Evolutionary conservation across 2,888 invertebrate genomes (phyloP), one percentile per base, ranked within the genome.

Genomic region (Tetranychus truncatus): DNA sequence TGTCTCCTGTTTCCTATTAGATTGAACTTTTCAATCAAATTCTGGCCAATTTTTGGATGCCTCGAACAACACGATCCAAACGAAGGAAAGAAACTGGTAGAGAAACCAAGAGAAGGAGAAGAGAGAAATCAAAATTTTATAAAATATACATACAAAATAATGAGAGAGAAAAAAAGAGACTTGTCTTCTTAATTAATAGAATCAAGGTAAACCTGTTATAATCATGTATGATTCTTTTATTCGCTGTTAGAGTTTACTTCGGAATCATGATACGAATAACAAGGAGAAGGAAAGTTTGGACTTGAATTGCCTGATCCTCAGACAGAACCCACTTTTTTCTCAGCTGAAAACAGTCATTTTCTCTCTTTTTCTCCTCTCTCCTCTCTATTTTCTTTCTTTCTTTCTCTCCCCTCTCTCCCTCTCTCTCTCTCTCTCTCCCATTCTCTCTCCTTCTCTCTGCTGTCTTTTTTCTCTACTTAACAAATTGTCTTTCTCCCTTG

Each of bases 401-500:
- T 7, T 7, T 20, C 20, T 20, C 20, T 20, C 20, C 66, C 20
- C 66, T 66, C 9, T 66, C 66, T 66, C 66, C 7, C 66, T 66
- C 2, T 66, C 66, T 66, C 66, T 66, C 7, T 6, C 66, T 66
- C 66, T 66, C 66, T 6, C 7, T 6, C 66, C 4, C 66, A 18
- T n/a, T 66, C 66, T 66, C n/a, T 66, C 66, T 66, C 66, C 20
- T 20, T 66, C 66, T 66, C 66, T 66, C 15, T 66, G n/a, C 20
- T 15, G 66, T 11, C 18, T 20, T 7, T 66, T 20, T 66, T 20
- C n/a, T 66, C 20, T 66, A 20, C 18, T 20, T 20, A 20, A 18
- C 66, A 66, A 66, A 66, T 66, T 18, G 66, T 66, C 11, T 66
- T 66, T 6, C 18, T 11, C 66, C n/a, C 66, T 20, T 66, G 66